Percentiles rank a stretch among this genome's conserved stretches.
Conservation (phyloP, 2,888 invertebrate species). For the Drosophila algonquin region DNA sequence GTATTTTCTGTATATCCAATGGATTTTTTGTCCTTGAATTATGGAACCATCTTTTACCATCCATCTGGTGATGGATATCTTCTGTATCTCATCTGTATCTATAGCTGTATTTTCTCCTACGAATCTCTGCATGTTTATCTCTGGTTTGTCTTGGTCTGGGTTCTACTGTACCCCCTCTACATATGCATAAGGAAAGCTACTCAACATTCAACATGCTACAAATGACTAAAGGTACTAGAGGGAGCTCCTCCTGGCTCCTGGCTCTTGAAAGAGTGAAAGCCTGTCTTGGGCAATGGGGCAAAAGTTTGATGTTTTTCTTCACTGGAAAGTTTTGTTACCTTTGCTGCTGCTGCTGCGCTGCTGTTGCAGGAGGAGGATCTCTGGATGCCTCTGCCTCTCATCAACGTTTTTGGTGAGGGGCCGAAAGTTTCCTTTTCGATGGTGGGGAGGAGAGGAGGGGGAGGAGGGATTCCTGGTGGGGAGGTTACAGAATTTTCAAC, state of each 20-base stretch:
- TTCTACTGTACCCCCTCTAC: constrained; percentile 4
- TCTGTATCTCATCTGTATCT: no score
- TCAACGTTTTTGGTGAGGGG: constrained; percentile 27
- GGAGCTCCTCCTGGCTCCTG: not conserved
- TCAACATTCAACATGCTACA: constrained; percentile 41
- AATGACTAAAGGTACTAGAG: constrained; percentile 13
- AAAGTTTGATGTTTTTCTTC: constrained; percentile 66
- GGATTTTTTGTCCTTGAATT: no score
- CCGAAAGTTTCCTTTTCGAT: constrained; percentile 25
- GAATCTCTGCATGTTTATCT: no score
- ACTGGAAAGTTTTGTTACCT: constrained; percentile 58
- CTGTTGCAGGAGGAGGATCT: constrained; percentile 22
- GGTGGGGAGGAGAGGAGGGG: not conserved
- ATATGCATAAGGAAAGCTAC: constrained; percentile 36
- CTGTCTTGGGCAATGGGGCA: constrained; percentile 35
- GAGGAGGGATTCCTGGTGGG: not conserved
- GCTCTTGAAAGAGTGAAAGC: constrained; percentile 33
- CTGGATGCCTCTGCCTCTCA: constrained; percentile 45
- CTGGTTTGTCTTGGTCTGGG: no score
- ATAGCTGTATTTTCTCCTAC: no score
- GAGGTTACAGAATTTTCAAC: constrained; percentile 60
- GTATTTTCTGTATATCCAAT: no score
- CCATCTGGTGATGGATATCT: no score
- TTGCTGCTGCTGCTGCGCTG: constrained; percentile 27
- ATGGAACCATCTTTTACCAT: no score